phyloP scores from a whole-genome alignment of 2,888 invertebrate species.

The Lycophotia porphyrea region DNA sequence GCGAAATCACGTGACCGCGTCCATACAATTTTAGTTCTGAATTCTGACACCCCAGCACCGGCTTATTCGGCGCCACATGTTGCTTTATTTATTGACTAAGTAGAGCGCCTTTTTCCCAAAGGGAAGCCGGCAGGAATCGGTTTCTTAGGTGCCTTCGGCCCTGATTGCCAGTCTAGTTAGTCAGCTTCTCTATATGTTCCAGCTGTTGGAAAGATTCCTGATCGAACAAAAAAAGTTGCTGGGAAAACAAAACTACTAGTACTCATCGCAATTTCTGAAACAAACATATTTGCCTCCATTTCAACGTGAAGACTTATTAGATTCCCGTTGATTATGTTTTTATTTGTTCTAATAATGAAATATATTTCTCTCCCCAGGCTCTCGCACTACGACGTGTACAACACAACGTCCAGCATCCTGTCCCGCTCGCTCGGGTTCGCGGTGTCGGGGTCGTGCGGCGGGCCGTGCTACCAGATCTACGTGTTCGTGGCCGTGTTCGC shows the following conservation, averaged over 20 bases:
- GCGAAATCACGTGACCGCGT: no score
- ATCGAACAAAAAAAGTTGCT: no score
- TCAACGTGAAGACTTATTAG: background rate
- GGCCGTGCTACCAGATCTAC: constrained; percentile 94
- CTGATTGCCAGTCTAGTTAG: background rate
- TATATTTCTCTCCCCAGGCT: constrained; percentile 67
- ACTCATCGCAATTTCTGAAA: background rate
- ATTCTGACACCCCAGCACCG: no score
- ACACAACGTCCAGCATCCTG: constrained; percentile 44
- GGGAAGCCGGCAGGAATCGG: no score
- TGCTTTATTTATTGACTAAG: no score
- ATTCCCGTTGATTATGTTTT: background rate
- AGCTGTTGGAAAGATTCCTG: background rate
- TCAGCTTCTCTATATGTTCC: background rate
- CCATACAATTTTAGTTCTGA: no score
- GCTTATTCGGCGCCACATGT: no score
- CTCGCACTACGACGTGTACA: constrained; percentile 71
- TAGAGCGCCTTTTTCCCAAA: no score
- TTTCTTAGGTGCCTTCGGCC: no score
- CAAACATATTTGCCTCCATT: background rate
- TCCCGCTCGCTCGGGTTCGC: constrained; percentile 87
- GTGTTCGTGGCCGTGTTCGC: constrained; percentile 95
- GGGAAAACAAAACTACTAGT: background rate
- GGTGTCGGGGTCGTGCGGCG: constrained; percentile 94
- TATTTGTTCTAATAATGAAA: background rate